These are phyloP conservation scores for Meiosimyza decipiens DNA, from an alignment of 2,888 invertebrate species.

Conservation along the genomic window DNA sequence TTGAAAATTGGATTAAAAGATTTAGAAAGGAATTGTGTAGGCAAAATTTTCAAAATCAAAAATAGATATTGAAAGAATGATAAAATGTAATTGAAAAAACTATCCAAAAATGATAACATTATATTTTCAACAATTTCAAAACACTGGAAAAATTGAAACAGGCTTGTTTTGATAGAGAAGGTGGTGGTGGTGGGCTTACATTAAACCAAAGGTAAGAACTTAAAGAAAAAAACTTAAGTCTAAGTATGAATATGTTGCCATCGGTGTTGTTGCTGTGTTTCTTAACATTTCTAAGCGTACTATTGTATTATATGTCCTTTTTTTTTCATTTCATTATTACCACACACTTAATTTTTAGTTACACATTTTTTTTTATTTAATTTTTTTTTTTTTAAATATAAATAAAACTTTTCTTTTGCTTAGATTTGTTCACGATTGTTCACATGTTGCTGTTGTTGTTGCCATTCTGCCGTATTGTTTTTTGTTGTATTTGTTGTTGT, in stretches of 20 bases:
- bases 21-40: too few species aligned
- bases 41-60: too few species aligned
- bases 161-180: too few species aligned
- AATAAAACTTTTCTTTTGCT: slow-evolving; percentile 13
- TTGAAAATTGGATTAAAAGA: too few species aligned
- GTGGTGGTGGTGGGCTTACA: slow-evolving; percentile 24
- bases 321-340: background rate
- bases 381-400: background rate
- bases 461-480: background rate
- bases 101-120: too few species aligned
- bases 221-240: background rate
- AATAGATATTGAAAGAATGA: too few species aligned
- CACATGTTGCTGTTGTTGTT: slow-evolving; percentile 9
- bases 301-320: background rate
- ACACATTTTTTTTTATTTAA: slow-evolving; percentile 17
- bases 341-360: slow-evolving; percentile 24
- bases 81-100: too few species aligned
- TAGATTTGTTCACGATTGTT: background rate
- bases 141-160: too few species aligned
- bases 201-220: too few species aligned
- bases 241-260: slow-evolving; percentile 13
- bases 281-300: slow-evolving; percentile 33
- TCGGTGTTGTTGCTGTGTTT: slow-evolving; percentile 18
- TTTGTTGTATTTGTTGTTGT: background rate
- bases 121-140: too few species aligned